Evolutionary conservation across 2,113 vertebrate genomes (phyloP), one percentile per base, ranked within the genome.

Genomic region (Anhinga rufa): DNA sequence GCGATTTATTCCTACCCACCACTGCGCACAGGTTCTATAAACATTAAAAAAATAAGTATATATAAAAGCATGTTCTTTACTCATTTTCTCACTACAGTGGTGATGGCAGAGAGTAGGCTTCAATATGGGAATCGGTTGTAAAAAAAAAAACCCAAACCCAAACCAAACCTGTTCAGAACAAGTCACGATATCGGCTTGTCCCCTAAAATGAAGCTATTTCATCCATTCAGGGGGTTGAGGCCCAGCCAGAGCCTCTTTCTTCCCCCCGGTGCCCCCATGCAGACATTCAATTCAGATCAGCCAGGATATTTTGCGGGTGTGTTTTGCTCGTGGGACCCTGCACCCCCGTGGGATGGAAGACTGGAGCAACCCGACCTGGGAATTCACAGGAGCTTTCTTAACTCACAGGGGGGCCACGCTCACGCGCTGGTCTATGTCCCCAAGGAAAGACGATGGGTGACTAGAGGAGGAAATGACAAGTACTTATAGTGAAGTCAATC

Each of bases 1-100:
- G 91, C 3, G 13, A 34, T 95, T 97, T 95, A 85, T 91, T 95
- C 85, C 95, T 70, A 7, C 88, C 89, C 90, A 58, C 70, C 76
- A 36, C 81, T 55, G 65, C 5, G 6, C 86, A 42, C 64, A 7
- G 9, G 61, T 57, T 84, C 69, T 72, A 71, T 0, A 75, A 92
- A 90, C 31, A 7, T 77, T 81, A 86, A 82, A 95, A 97, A 96
- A 95, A 95, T 76, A 82, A 65, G 14, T 89, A 31, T 51, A 7
- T 93, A 70, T 70, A 90, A 96, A 93, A 93, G 49, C 64, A 16
- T 0, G 52, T 77, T 81, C 88, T 92, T 77, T 7, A 8, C 81
- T 78, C 79, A 1, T 52, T 66, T 58, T 10, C 49, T 62, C 74
- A 34, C 2, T 8, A 17, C 82, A 49, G 90, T 0, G 65, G 57